These are phyloP conservation scores for Heliconius melpomene DNA, from an alignment of 1,140 invertebrate genomes.

Conservation along the genomic window DNA sequence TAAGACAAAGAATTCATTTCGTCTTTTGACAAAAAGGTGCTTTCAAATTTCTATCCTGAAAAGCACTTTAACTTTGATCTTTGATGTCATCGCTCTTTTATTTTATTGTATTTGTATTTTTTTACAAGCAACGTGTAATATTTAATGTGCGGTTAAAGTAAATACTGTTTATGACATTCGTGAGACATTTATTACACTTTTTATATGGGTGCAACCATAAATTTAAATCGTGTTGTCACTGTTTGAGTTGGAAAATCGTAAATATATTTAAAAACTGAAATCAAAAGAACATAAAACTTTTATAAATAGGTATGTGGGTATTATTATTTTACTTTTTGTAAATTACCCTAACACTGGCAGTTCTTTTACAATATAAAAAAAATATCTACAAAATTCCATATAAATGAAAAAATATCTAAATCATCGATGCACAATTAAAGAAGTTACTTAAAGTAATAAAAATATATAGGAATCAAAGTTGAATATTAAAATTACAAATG, in stretches of 20 bases:
- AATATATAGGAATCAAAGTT: too few species aligned
- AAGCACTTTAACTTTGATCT: background rate
- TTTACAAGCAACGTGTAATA: background rate
- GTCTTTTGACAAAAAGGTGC: background rate
- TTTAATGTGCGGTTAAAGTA: background rate
- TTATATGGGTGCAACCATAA: background rate
- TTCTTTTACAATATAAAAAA: too few species aligned
- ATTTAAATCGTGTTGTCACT: background rate
- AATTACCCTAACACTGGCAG: too few species aligned
- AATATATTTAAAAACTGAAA: too few species aligned
- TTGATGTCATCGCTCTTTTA: background rate
- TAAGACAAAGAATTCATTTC: background rate
- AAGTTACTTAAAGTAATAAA: too few species aligned
- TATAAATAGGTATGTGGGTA: too few species aligned
- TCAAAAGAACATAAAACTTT: too few species aligned
- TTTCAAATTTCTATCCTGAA: background rate
- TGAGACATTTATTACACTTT: background rate
- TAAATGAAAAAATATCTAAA: too few species aligned
- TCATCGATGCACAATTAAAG: too few species aligned
- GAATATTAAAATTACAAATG: too few species aligned
- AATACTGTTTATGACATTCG: background rate
- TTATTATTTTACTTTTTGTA: too few species aligned
- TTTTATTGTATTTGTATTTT: background rate
- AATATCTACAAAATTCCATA: too few species aligned
- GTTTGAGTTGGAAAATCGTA: background rate